A percentile compares a stretch with the other conserved stretches of the same genome.
phyloP scores from a whole-genome alignment of 2,797 vertebrate species.

The Sebastolobus alascanus region DNA sequence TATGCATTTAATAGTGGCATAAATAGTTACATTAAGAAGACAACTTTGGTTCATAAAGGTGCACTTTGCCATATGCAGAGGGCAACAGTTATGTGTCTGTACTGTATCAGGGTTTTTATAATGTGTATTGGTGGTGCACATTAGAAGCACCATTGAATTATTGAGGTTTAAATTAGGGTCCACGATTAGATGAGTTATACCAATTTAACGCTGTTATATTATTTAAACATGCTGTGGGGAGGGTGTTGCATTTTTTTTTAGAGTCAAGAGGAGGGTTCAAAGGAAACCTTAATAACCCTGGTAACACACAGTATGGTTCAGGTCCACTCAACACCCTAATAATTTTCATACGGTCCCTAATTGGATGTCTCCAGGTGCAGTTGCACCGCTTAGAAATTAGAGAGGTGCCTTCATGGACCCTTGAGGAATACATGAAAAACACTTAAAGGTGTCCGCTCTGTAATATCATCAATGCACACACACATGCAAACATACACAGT shows the following conservation, averaged over 20 bases:
- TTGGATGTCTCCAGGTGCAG: not conserved
- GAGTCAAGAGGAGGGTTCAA: not conserved
- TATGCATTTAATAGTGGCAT: not conserved
- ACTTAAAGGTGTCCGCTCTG: not conserved
- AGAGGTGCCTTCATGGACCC: not conserved
- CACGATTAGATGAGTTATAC: not conserved
- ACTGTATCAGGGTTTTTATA: not conserved
- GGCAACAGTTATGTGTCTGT: not conserved
- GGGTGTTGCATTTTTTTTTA: not conserved
- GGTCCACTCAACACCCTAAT: not conserved
- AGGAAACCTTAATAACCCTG: not conserved
- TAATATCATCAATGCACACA: not conserved
- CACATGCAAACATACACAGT: not conserved
- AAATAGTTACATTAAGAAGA: not conserved
- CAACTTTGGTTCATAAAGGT: not conserved
- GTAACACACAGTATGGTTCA: not conserved
- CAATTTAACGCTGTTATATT: not conserved
- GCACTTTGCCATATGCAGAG: not conserved
- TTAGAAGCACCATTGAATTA: not conserved
- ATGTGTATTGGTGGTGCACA: not conserved
- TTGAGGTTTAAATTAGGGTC: not conserved
- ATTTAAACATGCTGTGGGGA: not conserved
- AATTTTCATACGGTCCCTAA: not conserved
- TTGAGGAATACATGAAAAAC: slow-evolving; percentile 13
- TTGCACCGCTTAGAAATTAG: not conserved